These are phyloP conservation scores for Urechis unicinctus DNA, from an alignment of 2,888 invertebrate species.

Conservation along the genomic window DNA sequence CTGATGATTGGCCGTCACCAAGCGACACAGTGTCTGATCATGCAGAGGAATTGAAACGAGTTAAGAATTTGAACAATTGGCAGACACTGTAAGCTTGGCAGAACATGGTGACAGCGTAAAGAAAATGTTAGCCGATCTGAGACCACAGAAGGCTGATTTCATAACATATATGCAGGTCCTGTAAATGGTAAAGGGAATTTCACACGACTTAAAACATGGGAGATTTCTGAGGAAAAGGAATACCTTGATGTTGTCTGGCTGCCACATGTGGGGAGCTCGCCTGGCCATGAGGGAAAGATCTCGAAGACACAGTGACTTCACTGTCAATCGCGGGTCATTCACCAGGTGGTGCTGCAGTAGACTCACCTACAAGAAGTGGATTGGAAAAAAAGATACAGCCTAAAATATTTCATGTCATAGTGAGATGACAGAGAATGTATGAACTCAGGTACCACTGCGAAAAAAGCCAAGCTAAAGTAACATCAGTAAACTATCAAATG, in stretches of 20 bases:
- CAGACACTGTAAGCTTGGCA: no score
- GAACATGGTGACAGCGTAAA: no score
- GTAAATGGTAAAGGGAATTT: no score
- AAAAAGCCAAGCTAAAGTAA: no score
- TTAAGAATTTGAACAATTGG: no score
- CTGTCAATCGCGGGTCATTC: slow-evolving; percentile 64
- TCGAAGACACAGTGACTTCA: slow-evolving; percentile 60
- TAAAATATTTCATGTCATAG: neutral
- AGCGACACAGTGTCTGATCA: slow-evolving; percentile 50
- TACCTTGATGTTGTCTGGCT: slow-evolving; percentile 55
- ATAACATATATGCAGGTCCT: no score
- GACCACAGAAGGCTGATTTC: no score
- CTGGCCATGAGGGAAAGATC: slow-evolving; percentile 38
- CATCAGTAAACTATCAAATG: no score
- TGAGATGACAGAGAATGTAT: no score
- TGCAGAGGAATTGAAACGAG: no score
- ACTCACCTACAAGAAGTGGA: slow-evolving; percentile 48
- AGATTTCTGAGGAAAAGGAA: neutral
- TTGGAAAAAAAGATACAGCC: neutral
- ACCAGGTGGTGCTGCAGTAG: slow-evolving; percentile 65
- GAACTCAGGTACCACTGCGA: no score
- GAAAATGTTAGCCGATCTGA: no score
- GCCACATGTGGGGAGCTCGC: slow-evolving; percentile 75
- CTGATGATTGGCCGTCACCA: slow-evolving; percentile 35
- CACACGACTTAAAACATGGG: neutral